Conservation (phyloP, 2,113 vertebrate genomes). For the Pan troglodytes region DNA sequence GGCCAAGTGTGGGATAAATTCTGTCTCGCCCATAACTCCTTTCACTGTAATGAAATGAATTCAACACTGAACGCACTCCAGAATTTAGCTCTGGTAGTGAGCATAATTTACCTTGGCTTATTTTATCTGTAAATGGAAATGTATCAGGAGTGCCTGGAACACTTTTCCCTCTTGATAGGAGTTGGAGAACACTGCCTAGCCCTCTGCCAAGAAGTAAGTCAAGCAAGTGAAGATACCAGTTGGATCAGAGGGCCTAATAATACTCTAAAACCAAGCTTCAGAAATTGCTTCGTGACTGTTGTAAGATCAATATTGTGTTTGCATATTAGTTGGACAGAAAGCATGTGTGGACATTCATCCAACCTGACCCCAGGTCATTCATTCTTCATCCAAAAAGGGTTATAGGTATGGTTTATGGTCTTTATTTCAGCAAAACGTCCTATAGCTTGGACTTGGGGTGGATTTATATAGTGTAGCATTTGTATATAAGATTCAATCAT, state of each 20-base stretch:
- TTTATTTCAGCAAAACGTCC: not conserved
- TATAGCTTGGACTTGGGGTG: not conserved
- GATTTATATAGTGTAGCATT: not conserved
- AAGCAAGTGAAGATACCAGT: not conserved
- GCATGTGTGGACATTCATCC: not conserved
- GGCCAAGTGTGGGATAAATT: conserved; percentile 13
- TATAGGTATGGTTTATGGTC: not conserved
- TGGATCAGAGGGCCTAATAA: not conserved
- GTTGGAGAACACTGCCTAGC: not conserved
- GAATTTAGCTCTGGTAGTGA: not conserved
- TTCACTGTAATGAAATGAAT: conserved; percentile 27
- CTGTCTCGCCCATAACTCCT: not conserved
- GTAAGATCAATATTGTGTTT: not conserved
- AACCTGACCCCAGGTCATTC: not conserved
- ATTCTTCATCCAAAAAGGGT: not conserved
- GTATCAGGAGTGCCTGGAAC: not conserved
- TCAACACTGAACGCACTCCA: not conserved
- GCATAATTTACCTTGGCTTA: not conserved
- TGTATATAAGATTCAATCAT: not conserved
- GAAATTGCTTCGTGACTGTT: not conserved
- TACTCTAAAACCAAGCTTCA: not conserved
- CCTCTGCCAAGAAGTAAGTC: not conserved
- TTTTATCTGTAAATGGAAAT: not conserved
- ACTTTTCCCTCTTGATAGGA: not conserved
- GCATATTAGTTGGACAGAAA: not conserved